A percentile compares a stretch with the other conserved stretches of the same genome.
These are phyloP conservation scores for Microctenopoma stevenorrisi DNA, from an alignment of 2,797 vertebrate genomes.

Conservation along the genomic window DNA sequence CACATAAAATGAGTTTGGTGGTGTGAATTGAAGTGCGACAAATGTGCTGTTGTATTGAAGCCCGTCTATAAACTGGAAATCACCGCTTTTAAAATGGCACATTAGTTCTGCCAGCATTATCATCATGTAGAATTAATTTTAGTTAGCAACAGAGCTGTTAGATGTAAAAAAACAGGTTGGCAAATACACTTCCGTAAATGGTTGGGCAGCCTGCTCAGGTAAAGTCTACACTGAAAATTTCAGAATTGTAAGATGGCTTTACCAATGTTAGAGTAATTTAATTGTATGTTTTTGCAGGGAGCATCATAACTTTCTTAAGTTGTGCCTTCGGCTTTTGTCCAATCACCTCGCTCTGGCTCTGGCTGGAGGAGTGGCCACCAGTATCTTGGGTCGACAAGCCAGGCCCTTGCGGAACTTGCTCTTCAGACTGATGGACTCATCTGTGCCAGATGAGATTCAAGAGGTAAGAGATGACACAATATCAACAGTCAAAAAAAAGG, in stretches of 20 bases:
- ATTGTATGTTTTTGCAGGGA: slow-evolving; percentile 72
- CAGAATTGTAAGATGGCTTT: neutral
- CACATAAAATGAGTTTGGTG: too few relatives aligned
- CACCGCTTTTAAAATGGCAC: too few relatives aligned
- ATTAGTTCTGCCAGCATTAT: too few relatives aligned
- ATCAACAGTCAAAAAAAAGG: neutral
- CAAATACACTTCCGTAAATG: too few relatives aligned
- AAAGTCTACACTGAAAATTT: neutral
- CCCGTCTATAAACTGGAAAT: too few relatives aligned
- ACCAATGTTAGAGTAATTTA: neutral
- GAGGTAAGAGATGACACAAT: slow-evolving; percentile 71
- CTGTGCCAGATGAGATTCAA: slow-evolving; percentile 86
- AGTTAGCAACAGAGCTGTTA: too few relatives aligned
- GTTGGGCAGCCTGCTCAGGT: too few relatives aligned
- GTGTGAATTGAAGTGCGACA: too few relatives aligned
- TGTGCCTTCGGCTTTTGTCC: slow-evolving; percentile 87
- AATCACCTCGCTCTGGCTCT: slow-evolving; percentile 87
- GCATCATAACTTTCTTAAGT: slow-evolving; percentile 87
- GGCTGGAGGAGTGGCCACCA: slow-evolving; percentile 85
- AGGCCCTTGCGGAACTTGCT: slow-evolving; percentile 86
- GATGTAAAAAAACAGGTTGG: too few relatives aligned
- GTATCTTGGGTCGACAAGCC: slow-evolving; percentile 86
- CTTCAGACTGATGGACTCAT: slow-evolving; percentile 87
- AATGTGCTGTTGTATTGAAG: too few relatives aligned
- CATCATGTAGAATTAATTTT: too few relatives aligned